Percentiles rank a stretch among this genome's conserved stretches.
These are phyloP conservation scores for Chelon labrosus DNA, from an alignment of 2,797 vertebrate species.

Conservation along the genomic window DNA sequence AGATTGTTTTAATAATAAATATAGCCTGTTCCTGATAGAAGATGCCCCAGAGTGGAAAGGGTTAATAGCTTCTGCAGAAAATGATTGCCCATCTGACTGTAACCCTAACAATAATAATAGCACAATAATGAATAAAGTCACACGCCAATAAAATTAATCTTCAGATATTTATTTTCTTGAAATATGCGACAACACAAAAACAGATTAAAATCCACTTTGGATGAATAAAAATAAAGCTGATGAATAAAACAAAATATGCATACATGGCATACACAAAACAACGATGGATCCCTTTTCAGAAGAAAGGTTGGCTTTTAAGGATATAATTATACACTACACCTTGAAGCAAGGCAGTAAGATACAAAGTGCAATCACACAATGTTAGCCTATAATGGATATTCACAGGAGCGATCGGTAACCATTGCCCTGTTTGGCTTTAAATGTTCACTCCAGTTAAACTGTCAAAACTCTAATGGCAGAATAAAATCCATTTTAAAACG, in stretches of 20 bases:
- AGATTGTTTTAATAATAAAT: too few relatives aligned
- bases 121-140: neutral
- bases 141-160: constrained; percentile 4
- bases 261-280: constrained; percentile 70
- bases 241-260: constrained; percentile 54
- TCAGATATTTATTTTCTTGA: constrained; percentile 58
- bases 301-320: constrained; percentile 61
- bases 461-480: constrained; percentile 12
- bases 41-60: too few relatives aligned
- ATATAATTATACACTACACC: constrained; percentile 35
- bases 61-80: too few relatives aligned
- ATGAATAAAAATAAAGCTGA: constrained; percentile 54
- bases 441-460: constrained; percentile 26
- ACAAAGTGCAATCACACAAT: constrained; percentile 39
- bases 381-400: constrained; percentile 9
- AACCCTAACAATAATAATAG: too few relatives aligned
- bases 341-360: constrained; percentile 72
- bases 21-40: too few relatives aligned
- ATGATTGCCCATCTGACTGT: too few relatives aligned
- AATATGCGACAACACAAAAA: constrained; percentile 43
- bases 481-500: constrained; percentile 11
- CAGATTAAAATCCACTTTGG: constrained; percentile 68
- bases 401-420: constrained; percentile 8
- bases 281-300: constrained; percentile 64
- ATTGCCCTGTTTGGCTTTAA: constrained; percentile 28